Conservation (phyloP, 2,797 vertebrate genomes). For the Mormyrus proboscirostris region DNA sequence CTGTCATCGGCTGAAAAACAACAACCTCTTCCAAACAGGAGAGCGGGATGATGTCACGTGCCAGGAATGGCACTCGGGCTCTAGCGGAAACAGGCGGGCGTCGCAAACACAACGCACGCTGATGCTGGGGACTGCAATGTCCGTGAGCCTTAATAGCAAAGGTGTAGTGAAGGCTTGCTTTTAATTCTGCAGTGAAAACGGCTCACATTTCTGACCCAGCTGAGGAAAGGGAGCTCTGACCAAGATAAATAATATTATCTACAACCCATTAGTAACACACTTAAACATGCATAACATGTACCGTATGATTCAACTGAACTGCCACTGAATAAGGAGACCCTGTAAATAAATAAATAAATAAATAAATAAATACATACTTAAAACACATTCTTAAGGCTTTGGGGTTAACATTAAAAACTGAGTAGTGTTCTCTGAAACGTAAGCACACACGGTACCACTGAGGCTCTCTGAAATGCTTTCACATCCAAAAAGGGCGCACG, state of each 20-base stretch:
- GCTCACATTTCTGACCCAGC: not conserved
- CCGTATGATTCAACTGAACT: not conserved
- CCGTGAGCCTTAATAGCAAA: not conserved
- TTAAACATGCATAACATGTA: not conserved
- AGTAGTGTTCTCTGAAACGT: not conserved
- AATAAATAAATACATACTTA: not conserved
- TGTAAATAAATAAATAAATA: not conserved
- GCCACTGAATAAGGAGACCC: not conserved
- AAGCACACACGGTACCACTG: not conserved
- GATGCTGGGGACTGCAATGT: not conserved
- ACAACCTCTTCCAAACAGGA: not conserved
- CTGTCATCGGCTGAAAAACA: not conserved
- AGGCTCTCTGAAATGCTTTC: not conserved
- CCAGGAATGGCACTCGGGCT: not conserved
- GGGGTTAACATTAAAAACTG: not conserved
- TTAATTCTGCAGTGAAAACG: not conserved
- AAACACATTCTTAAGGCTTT: not conserved
- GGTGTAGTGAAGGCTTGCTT: not conserved
- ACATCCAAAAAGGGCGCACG: not conserved
- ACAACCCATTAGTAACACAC: not conserved
- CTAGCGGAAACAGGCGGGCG: not conserved
- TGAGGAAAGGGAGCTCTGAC: not conserved
- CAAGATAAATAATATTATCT: not conserved
- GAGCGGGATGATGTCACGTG: conserved; percentile 4
- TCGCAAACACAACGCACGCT: not conserved